Evolutionary conservation across 2,113 vertebrate species (phyloP).

Genomic region (Trichechus manatus): DNA sequence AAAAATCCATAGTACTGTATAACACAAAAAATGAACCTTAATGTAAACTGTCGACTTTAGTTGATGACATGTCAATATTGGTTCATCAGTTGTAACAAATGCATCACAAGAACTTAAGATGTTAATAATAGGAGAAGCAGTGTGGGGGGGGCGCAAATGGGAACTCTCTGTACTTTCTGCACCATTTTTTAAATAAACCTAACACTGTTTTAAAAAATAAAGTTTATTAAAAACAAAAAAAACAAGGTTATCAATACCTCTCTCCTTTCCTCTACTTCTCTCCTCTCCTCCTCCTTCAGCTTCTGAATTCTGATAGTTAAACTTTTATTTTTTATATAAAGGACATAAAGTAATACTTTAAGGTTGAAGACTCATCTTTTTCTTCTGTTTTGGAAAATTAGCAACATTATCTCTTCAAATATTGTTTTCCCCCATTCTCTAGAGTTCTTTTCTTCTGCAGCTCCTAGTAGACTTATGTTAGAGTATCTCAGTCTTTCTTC

Average conservation of each 20-base stretch:
- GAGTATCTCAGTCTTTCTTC: neutral
- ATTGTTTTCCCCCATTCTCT: neutral
- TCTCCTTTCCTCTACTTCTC: neutral
- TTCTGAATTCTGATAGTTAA: neutral
- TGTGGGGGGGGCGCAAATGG: neutral
- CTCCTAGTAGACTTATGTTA: neutral
- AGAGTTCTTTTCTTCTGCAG: constrained; percentile 15
- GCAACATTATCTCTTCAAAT: neutral
- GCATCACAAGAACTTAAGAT: neutral
- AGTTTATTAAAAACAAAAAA: neutral
- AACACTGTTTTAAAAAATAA: neutral
- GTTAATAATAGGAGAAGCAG: neutral
- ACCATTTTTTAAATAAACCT: neutral
- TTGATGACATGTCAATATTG: neutral
- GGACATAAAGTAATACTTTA: neutral
- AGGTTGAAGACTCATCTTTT: neutral
- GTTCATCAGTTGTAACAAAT: neutral
- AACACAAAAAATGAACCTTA: neutral
- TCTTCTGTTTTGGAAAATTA: neutral
- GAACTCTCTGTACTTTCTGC: neutral
- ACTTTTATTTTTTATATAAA: neutral
- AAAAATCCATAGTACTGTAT: neutral
- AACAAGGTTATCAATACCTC: neutral
- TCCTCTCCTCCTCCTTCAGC: neutral
- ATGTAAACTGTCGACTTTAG: neutral